Percentiles rank a stretch among this genome's conserved stretches.
These are phyloP conservation scores for Neelides folsomi DNA, from an alignment of 2,888 invertebrate species.

Conservation along the genomic window DNA sequence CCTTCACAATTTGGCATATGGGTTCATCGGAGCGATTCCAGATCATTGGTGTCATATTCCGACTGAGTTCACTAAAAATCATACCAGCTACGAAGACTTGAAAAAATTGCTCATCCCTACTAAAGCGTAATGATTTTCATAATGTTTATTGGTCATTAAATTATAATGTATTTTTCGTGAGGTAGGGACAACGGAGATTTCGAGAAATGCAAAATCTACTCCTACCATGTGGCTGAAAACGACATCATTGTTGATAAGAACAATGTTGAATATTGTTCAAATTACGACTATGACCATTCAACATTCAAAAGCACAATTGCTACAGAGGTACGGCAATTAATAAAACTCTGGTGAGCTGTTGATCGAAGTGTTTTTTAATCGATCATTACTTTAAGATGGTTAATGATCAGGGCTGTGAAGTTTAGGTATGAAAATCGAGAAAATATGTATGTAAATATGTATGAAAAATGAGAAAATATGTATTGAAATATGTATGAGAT, in stretches of 20 bases:
- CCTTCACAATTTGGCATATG: slow-evolving; percentile 25
- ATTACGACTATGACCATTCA: slow-evolving; percentile 25
- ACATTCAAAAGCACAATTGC: slow-evolving; percentile 26
- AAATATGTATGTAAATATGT: too few relatives aligned
- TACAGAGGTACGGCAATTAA: slow-evolving; percentile 9
- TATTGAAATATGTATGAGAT: too few relatives aligned
- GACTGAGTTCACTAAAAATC: not conserved
- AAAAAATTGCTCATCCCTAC: too few relatives aligned
- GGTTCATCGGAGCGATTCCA: slow-evolving; percentile 25
- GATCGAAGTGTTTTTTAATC: not conserved
- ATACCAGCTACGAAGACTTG: too few relatives aligned
- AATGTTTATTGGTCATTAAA: not conserved
- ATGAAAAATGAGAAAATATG: too few relatives aligned
- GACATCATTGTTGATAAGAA: slow-evolving; percentile 4
- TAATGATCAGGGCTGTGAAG: too few relatives aligned
- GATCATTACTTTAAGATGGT: too few relatives aligned
- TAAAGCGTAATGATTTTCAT: not conserved
- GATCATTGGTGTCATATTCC: slow-evolving; percentile 18
- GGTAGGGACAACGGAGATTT: slow-evolving; percentile 5
- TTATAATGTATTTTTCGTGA: not conserved
- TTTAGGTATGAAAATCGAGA: too few relatives aligned
- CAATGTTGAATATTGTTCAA: slow-evolving; percentile 1
- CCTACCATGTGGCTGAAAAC: slow-evolving; percentile 7
- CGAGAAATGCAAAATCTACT: slow-evolving; percentile 9
- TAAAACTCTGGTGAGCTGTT: not conserved